Base-by-base conservation (phyloP, 2,113 vertebrate species). In the Rallus limicola region DNA sequence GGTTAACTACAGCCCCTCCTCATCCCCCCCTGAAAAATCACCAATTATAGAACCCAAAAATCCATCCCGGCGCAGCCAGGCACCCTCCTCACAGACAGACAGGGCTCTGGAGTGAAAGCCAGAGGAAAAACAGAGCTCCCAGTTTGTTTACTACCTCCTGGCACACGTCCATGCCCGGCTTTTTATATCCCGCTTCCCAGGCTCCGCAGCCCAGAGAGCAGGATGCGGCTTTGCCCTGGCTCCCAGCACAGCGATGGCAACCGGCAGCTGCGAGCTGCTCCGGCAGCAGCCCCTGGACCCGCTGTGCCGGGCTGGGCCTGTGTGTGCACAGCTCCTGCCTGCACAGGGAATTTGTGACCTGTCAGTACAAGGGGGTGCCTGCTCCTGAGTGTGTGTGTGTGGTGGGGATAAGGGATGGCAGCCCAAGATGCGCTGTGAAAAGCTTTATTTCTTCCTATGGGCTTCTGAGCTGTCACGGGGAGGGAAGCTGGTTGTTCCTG, bases 141-240 rank as follows among this genome's bases (percentile, higher is more conserved):
- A 16, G 88, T 95, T 95, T 97, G 93, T 96, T 96, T 96, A 96
- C 96, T 97, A 93, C 93, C 90, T 95, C 86, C 23, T 97, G 96
- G 95, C 95, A 92, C 53, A 3, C 53, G 14, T 94, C 96, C 96
- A 96, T 55, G 12, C 40, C 80, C 88, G 2, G 95, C 72, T 88
- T 88, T 94, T 92, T 63, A n/a, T 81, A 69, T 50, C 63, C 16
- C 46, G 0, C 23, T 85, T 38, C 52, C 64, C 85, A 12, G 70
- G 17, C 86, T 97, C 24, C 2, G 79, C 88, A 69, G 77, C 50
- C 44, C 5, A 7, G 69, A 20, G 62, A 76, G 29, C 20, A 4
- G 75, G 88, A 12, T 1, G 48, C 24, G 29, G 53, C 56, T 91
- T n/a, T 65, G 48, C 60, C 68, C 77, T 31, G 4, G 53, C 88